A percentile compares a stretch with the other conserved stretches of the same genome.
Evolutionary conservation across 2,797 vertebrate genomes (phyloP).

Genomic region (Sebastes melanostomus): DNA sequence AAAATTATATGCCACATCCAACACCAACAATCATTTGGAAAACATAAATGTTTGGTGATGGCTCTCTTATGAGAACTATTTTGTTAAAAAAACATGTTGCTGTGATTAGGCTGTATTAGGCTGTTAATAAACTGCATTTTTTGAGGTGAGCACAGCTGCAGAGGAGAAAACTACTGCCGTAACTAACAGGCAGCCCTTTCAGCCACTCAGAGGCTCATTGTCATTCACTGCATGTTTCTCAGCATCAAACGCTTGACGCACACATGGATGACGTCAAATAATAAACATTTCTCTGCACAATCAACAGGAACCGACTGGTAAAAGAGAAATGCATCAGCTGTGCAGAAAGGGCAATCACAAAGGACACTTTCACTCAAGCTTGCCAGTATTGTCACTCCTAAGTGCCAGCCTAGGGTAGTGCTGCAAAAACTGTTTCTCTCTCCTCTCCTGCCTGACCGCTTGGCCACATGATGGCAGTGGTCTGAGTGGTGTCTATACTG

Average conservation of each 20-base stretch:
- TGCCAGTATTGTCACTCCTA: not conserved
- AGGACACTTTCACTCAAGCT: constrained; percentile 25
- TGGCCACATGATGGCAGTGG: not conserved
- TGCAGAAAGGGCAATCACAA: constrained; percentile 24
- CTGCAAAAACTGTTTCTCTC: not conserved
- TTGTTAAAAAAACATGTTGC: not conserved
- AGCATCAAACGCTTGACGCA: constrained; percentile 65
- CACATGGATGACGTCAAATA: constrained; percentile 62
- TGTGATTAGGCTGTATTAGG: not conserved
- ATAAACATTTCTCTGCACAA: constrained; percentile 55
- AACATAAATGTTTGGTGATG: not conserved
- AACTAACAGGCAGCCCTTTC: constrained; percentile 28
- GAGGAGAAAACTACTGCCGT: constrained; percentile 15
- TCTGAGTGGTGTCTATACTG: not conserved
- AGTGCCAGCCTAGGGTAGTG: not conserved
- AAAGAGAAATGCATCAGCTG: constrained; percentile 32
- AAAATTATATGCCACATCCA: not conserved
- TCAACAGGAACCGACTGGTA: constrained; percentile 41
- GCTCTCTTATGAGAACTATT: not conserved
- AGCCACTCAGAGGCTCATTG: constrained; percentile 53
- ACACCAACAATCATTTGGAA: not conserved
- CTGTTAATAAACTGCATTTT: constrained; percentile 23
- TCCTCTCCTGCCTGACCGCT: not conserved
- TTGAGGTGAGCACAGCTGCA: constrained; percentile 5
- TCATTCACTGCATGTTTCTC: constrained; percentile 60